A percentile compares a stretch with the other conserved stretches of the same genome.
Evolutionary conservation across 2,113 vertebrate species (phyloP).

Genomic region (Tinamus guttatus): DNA sequence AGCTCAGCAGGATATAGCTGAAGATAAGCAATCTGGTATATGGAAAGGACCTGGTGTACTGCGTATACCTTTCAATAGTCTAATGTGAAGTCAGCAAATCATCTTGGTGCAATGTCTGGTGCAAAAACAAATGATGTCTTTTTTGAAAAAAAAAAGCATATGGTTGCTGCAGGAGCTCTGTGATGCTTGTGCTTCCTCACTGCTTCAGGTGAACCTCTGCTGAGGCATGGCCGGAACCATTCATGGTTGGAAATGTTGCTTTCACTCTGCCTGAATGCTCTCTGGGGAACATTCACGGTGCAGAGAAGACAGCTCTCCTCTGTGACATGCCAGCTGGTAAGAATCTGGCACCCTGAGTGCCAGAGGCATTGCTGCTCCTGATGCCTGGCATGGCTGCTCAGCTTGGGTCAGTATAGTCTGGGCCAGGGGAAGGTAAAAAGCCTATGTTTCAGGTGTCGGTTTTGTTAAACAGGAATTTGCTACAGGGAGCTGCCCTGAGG

Average conservation of each 20-base stretch:
- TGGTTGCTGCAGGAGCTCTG: not conserved
- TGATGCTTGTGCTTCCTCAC: not conserved
- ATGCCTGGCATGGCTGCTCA: not conserved
- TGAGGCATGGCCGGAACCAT: not conserved
- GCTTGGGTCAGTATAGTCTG: not conserved
- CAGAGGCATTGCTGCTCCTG: not conserved
- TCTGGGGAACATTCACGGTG: not conserved
- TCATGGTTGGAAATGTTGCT: not conserved
- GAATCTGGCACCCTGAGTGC: not conserved
- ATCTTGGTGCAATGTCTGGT: not conserved
- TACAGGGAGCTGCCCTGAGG: fast-evolving
- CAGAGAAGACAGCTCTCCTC: not conserved
- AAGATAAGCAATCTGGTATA: not conserved
- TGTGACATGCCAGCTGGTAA: not conserved
- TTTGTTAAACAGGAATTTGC: not conserved
- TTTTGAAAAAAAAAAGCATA: not conserved
- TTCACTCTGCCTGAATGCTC: not conserved
- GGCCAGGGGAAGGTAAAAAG: not conserved
- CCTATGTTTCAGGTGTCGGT: not conserved
- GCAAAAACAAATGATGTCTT: not conserved
- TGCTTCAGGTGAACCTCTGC: not conserved
- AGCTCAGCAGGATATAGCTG: not conserved
- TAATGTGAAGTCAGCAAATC: not conserved
- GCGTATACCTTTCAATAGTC: not conserved
- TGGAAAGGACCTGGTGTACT: not conserved